A percentile compares a stretch with the other conserved stretches of the same genome.
Evolutionary conservation across 2,113 vertebrate species (phyloP).

Genomic region (Excalfactoria chinensis): DNA sequence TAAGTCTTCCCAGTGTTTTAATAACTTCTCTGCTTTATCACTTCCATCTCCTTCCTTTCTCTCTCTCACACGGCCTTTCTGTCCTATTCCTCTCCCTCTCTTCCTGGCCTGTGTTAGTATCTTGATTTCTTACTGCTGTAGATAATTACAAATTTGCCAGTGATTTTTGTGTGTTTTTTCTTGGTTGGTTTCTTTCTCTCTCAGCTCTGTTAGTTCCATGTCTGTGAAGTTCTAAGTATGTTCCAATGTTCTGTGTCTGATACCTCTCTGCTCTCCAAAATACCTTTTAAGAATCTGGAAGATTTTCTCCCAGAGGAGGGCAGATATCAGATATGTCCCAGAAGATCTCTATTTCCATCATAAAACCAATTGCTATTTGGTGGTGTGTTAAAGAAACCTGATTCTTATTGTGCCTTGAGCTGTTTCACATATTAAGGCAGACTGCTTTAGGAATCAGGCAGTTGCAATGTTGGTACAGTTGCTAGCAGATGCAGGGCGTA

Average conservation of each 20-base stretch:
- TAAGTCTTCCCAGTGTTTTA: neutral
- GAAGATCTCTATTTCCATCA: neutral
- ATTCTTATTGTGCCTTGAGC: neutral
- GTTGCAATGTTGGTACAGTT: neutral
- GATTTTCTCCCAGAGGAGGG: neutral
- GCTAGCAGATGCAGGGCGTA: neutral
- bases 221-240: neutral
- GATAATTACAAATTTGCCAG: neutral
- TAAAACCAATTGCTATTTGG: neutral
- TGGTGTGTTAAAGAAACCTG: neutral
- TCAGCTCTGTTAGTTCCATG: neutral
- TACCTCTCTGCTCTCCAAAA: neutral
- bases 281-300: neutral
- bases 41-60: neutral
- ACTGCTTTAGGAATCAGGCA: neutral
- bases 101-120: neutral
- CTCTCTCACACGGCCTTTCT: neutral
- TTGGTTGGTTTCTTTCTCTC: neutral
- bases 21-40: neutral
- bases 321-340: no score
- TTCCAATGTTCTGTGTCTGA: neutral
- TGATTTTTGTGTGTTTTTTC: neutral
- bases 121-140: neutral
- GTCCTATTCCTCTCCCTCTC: neutral
- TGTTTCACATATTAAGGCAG: neutral